A percentile compares a stretch with the other conserved stretches of the same genome.
Evolutionary conservation across 2,888 invertebrate genomes (phyloP).

Genomic region (Imbricaverruca yamaguchii): DNA sequence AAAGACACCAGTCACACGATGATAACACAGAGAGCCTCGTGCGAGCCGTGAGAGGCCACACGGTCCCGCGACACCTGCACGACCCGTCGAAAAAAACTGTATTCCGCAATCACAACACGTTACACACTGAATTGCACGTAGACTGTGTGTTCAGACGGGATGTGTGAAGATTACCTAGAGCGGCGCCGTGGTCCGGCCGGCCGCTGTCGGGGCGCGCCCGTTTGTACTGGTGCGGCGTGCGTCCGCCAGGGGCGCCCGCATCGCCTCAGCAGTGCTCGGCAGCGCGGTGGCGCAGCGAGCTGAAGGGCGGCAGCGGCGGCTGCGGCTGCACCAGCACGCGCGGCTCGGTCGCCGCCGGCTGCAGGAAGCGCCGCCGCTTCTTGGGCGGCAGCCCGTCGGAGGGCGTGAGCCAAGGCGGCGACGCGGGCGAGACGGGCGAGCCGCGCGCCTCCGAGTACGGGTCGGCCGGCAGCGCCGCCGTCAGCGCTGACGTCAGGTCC

Average conservation of each 20-base stretch:
- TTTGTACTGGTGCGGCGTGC: background rate
- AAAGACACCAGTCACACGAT: background rate
- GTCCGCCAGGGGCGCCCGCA: background rate
- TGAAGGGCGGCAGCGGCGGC: constrained; percentile 15
- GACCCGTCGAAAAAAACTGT: background rate
- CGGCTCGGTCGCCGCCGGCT: background rate
- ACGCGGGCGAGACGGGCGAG: too few relatives aligned
- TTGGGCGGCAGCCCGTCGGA: background rate
- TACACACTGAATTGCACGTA: too few relatives aligned
- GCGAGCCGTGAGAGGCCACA: background rate
- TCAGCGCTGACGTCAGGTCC: too few relatives aligned
- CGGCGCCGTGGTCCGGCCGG: background rate
- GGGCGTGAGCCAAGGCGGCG: background rate
- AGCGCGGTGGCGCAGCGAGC: background rate
- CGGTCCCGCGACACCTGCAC: background rate
- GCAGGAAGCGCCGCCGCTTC: constrained; percentile 1
- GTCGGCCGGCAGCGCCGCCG: too few relatives aligned
- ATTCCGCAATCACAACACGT: background rate
- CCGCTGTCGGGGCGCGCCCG: background rate
- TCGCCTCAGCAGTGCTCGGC: background rate
- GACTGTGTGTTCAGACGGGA: background rate
- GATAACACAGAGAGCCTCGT: background rate
- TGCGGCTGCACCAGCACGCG: constrained; percentile 7
- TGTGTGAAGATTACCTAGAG: background rate
- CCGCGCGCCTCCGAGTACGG: too few relatives aligned